Conservation (phyloP, 2,797 vertebrate species). For the Bradypus variegatus region DNA sequence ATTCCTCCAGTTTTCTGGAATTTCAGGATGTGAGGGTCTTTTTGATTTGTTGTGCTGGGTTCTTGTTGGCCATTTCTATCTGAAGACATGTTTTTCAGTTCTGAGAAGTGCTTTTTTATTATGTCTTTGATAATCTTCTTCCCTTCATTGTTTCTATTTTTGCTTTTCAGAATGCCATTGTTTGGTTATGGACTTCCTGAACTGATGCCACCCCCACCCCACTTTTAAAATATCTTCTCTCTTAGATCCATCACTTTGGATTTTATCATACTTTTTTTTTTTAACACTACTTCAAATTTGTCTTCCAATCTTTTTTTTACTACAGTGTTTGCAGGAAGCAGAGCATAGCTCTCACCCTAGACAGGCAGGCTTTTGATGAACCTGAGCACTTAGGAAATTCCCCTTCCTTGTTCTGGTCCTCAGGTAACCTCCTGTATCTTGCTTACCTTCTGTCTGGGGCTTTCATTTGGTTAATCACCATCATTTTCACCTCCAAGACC, state of each 20-base stretch:
- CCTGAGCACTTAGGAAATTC: not conserved
- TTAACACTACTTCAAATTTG: not conserved
- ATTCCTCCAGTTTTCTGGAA: not conserved
- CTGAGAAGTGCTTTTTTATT: not conserved
- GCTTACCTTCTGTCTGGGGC: not conserved
- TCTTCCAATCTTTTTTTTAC: not conserved
- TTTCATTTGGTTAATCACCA: not conserved
- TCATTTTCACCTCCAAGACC: not conserved
- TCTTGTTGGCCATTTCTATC: not conserved
- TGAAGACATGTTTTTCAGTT: not conserved
- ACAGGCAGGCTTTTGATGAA: not conserved
- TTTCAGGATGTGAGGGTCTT: not conserved
- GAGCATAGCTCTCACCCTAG: not conserved
- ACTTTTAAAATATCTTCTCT: not conserved
- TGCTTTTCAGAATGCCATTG: not conserved
- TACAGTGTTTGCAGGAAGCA: not conserved
- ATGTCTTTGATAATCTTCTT: not conserved
- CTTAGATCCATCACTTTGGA: not conserved
- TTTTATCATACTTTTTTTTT: not conserved
- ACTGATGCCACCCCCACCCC: not conserved
- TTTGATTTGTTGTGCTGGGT: not conserved
- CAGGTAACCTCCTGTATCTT: not conserved
- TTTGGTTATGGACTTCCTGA: not conserved
- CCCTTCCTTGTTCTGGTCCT: not conserved
- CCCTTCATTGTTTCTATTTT: not conserved